Evolutionary conservation across 2,888 invertebrate species (phyloP), one percentile per base, ranked within the genome.

Genomic region (Eucriotettix oculatus): DNA sequence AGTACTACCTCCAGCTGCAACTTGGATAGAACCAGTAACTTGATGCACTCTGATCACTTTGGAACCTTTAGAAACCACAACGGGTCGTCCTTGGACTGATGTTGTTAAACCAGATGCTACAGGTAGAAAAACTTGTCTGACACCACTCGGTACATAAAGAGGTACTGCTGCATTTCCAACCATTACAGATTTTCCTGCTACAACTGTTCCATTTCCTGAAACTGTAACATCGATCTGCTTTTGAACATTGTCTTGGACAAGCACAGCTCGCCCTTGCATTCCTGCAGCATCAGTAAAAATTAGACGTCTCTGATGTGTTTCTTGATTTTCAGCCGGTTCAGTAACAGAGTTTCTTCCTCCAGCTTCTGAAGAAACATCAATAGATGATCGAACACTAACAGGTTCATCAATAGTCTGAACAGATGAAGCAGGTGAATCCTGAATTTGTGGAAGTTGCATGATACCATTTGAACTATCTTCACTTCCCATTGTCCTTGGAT

Each of bases 401-500:
- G 67, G 65, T 52, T 72, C 72, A 40, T 75, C 76, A 14, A 69
- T 68, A 0, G 69, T 68, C 1, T 71, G 68, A 17, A 71, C 72
- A 17, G 60, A 59, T 0, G 74, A 72, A 0, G 73, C 73, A 3
- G 75, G 74, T 58, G 73, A 73, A 55, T 73, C 74, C 58, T 76
- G 75, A 44, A 62, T 59, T 17, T 60, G 59, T 12, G 76, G 75
- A 58, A 76, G 67, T 63, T 76, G 76, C 56, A 83, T 81, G 14
- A 82, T 79, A 0, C 86, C 86, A 67, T 85, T 85, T 12, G 86
- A 86, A 67, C 86, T 86, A 67, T 87, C 87, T 71, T 86, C 86
- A 61, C 86, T 87, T 3, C 86, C 86, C 76, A 86, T 81, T 0
- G 86, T 86, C 44, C 81, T 74, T 10, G 81, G 77, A 67, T 87